Evolutionary conservation across 2,888 invertebrate species (phyloP), one percentile per base, ranked within the genome.

Genomic region (Leptopterna dolabrata): DNA sequence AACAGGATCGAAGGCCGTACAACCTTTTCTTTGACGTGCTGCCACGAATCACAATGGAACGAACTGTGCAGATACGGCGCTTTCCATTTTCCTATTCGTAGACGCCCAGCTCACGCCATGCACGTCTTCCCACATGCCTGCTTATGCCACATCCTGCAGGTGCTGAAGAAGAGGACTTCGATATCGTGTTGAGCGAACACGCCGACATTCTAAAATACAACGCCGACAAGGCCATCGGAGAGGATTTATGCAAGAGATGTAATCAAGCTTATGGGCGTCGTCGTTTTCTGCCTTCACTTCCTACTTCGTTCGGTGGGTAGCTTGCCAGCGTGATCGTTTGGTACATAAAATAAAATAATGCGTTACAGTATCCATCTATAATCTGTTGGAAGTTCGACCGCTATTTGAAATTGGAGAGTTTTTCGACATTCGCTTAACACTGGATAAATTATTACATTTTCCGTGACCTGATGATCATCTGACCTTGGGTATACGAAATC

Each of bases 201-300:
- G 63, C 63, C 24, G 73, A 73, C 73, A 41, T 73, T 73, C 73
- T 73, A 73, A 73, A 36, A 73, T 36, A 73, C 30, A 73, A 36
- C 36, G 41, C 63, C 73, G 2, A 0, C 73, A 73, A 73, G 73
- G 73, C 36, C 73, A 19, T 73, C 36, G 41, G 73, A 36, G 41
- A 6, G 73, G 73, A 36, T 73, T 73, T 73, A 73, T 73, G 73
- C 73, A 73, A 73, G 73, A 73, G 73, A 73, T 73, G 73, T 73
- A 73, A 73, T 73, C 41, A 36, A 73, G 73, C 73, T 73, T 73
- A 73, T 73, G 73, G 73, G 73, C 73, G 36, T 73, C 73, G 36
- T 73, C 30, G 73, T 30, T 63, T 19, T 27, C 11, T 9, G 9
- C 73, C 36, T 73, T 73, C 36, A 73, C 73, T 73, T 73, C 73